These are phyloP conservation scores for Phoeniculus purpureus DNA, from an alignment of 2,797 vertebrate genomes.

Conservation along the genomic window DNA sequence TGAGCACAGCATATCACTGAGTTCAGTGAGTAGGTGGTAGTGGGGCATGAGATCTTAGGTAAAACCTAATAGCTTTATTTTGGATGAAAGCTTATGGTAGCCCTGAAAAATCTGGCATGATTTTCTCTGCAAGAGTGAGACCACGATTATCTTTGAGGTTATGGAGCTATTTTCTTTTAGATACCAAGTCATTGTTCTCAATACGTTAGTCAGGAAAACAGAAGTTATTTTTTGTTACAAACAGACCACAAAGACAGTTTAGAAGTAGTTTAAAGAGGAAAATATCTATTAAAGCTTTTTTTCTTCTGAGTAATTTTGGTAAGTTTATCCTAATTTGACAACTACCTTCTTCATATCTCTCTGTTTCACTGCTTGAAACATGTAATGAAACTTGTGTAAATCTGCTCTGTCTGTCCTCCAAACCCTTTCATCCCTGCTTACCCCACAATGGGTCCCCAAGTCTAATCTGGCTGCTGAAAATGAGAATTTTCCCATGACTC, in stretches of 20 bases:
- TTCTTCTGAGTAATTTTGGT: background rate
- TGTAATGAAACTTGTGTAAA: background rate
- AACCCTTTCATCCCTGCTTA: background rate
- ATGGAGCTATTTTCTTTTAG: background rate
- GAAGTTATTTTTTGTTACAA: background rate
- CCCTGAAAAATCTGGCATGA: background rate
- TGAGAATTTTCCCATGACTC: background rate
- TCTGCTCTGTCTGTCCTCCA: background rate
- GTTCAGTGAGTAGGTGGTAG: accelerated
- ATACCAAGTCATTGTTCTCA: background rate
- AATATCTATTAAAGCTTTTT: background rate
- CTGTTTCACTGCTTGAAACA: background rate
- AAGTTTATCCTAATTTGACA: background rate
- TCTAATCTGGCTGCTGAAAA: background rate
- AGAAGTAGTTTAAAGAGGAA: background rate
- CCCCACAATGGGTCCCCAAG: background rate
- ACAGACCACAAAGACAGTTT: background rate
- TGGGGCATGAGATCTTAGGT: background rate
- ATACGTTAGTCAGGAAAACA: background rate
- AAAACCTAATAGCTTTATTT: background rate
- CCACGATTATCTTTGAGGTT: background rate
- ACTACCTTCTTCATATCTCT: background rate
- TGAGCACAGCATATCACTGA: accelerated
- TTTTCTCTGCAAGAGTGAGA: background rate
- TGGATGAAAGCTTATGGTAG: background rate